Evolutionary conservation across 1,140 invertebrate genomes (phyloP).

Genomic region (Aphaenogaster rudis): DNA sequence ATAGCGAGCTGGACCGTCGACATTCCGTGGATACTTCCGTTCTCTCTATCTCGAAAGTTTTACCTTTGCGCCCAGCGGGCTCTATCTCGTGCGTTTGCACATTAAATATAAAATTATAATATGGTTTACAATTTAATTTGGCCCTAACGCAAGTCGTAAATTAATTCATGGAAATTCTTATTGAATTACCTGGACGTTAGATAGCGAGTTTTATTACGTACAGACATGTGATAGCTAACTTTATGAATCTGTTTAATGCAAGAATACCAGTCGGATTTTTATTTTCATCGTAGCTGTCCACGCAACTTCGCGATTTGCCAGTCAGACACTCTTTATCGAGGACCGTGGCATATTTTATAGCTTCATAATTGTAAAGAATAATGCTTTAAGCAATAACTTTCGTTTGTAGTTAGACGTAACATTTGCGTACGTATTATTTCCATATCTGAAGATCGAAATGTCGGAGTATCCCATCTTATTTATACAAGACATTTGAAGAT

Average conservation of each 20-base stretch:
- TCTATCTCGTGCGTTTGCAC: slow-evolving; percentile 40
- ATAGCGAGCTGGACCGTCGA: slow-evolving; percentile 78
- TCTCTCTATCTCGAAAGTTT: slow-evolving; percentile 68
- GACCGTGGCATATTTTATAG: not conserved
- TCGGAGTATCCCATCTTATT: not conserved
- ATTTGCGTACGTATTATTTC: not conserved
- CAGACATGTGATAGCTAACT: not conserved
- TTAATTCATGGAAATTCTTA: slow-evolving; percentile 13
- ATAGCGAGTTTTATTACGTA: slow-evolving; percentile 25
- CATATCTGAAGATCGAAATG: not conserved
- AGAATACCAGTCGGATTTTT: not conserved
- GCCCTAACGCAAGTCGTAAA: slow-evolving; percentile 18
- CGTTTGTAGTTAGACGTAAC: not conserved
- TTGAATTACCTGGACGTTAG: slow-evolving; percentile 1
- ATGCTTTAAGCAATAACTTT: not conserved
- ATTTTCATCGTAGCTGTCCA: not conserved
- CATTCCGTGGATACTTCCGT: slow-evolving; percentile 80
- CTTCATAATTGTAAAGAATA: slow-evolving; percentile 12
- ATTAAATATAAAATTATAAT: slow-evolving; percentile 1
- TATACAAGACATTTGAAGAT: slow-evolving; percentile 17
- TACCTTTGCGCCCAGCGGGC: slow-evolving; percentile 16
- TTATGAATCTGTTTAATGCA: slow-evolving; percentile 27
- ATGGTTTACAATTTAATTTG: slow-evolving; percentile 33
- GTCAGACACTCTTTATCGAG: not conserved
- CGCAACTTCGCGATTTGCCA: slow-evolving; percentile 21